phyloP scores from a whole-genome alignment of 2,797 vertebrate species.

The Gallinago stenura region DNA sequence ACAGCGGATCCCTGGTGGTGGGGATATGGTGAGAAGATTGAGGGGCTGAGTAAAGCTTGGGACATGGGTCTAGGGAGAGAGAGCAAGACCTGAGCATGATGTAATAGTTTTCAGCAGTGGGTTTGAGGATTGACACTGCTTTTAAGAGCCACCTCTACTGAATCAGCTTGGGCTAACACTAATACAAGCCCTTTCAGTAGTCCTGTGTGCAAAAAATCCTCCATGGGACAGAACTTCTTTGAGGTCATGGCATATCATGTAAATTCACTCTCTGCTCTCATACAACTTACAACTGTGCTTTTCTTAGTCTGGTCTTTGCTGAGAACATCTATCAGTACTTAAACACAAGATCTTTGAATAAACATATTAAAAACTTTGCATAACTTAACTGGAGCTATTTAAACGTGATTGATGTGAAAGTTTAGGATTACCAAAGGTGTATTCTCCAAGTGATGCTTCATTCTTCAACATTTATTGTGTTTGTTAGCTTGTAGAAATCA shows the following conservation, averaged over 20 bases:
- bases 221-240: not conserved
- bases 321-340: not conserved
- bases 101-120: not conserved
- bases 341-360: not conserved
- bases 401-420: not conserved
- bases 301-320: not conserved
- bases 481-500: not conserved
- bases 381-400: not conserved
- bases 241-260: not conserved
- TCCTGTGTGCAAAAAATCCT: not conserved
- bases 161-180: not conserved
- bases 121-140: not conserved
- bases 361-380: not conserved
- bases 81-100: not conserved
- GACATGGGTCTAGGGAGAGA: not conserved
- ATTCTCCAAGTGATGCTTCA: not conserved
- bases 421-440: not conserved
- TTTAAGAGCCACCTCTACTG: not conserved
- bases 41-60: not conserved
- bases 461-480: not conserved
- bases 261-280: not conserved
- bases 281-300: not conserved
- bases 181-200: not conserved
- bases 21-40: not conserved
- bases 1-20: accelerated